phyloP scores from a whole-genome alignment of 1,140 invertebrate species.

The Cepaea nemoralis region DNA sequence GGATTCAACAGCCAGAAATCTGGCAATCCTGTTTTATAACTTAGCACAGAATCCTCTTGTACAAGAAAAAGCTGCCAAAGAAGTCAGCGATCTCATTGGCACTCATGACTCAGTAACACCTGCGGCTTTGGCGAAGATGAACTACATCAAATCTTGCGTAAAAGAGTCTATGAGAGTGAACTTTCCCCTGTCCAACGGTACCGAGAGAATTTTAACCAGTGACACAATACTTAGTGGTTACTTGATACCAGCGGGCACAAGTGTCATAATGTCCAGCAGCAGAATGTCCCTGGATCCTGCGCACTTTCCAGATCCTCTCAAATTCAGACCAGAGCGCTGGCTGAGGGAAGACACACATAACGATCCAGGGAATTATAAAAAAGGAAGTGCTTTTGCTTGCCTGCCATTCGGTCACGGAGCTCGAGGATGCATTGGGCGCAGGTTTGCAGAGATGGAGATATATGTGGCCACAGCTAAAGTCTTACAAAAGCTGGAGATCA shows the following conservation, averaged over 20 bases:
- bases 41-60: neutral
- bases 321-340: constrained; percentile 22
- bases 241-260: constrained; percentile 17
- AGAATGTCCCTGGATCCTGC: neutral
- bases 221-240: constrained; percentile 35
- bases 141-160: constrained; percentile 22
- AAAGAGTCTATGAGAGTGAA: constrained; percentile 38
- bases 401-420: constrained; percentile 90
- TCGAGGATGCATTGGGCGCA: constrained; percentile 86
- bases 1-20: constrained; percentile 36
- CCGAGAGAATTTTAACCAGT: neutral
- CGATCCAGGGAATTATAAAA: neutral
- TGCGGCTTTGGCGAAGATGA: constrained; percentile 13
- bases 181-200: constrained; percentile 30
- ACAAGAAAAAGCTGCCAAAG: neutral
- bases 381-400: neutral
- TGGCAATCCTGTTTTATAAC: constrained; percentile 28
- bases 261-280: constrained; percentile 35
- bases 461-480: constrained; percentile 81
- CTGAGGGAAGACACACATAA: neutral
- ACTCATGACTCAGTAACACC: neutral
- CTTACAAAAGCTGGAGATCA: constrained; percentile 8
- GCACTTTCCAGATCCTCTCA: constrained; percentile 5
- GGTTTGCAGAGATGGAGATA: constrained; percentile 90
- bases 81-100: constrained; percentile 13